These are phyloP conservation scores for Gortyna flavago DNA, from an alignment of 2,888 invertebrate species.

Conservation along the genomic window DNA sequence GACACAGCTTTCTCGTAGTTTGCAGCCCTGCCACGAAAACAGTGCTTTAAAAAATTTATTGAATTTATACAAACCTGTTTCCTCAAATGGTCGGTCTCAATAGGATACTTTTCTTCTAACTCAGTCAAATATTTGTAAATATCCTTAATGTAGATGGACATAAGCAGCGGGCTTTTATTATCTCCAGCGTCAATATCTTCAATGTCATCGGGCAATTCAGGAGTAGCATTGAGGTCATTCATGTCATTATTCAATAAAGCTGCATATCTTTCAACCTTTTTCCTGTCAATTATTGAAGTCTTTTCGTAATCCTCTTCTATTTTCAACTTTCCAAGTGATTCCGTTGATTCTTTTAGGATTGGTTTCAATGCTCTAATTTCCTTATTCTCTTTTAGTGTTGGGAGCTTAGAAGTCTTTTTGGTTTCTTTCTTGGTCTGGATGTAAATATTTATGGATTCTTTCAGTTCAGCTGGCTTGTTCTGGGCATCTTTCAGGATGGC, in stretches of 20 bases:
- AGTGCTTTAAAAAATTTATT: not conserved
- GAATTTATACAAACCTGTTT: constrained; percentile 86
- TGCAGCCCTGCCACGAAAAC: not conserved
- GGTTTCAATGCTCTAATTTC: constrained; percentile 74
- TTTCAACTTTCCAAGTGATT: constrained; percentile 82
- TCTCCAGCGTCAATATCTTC: constrained; percentile 95
- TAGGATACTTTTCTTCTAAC: constrained; percentile 92
- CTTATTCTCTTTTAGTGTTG: constrained; percentile 76
- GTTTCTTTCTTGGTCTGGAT: constrained; percentile 76
- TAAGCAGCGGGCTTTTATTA: constrained; percentile 93
- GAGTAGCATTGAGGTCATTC: constrained; percentile 54
- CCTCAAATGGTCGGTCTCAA: constrained; percentile 92
- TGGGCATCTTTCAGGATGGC: constrained; percentile 78
- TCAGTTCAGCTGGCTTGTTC: constrained; percentile 76
- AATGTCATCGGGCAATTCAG: constrained; percentile 83
- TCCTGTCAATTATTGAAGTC: constrained; percentile 58
- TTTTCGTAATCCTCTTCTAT: constrained; percentile 69
- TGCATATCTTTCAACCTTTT: constrained; percentile 59
- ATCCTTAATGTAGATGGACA: constrained; percentile 96
- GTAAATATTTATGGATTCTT: constrained; percentile 73
- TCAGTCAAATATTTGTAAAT: constrained; percentile 95
- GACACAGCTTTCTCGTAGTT: not conserved
- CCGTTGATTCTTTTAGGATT: constrained; percentile 79
- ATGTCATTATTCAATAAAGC: constrained; percentile 47
- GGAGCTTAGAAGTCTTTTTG: constrained; percentile 76